phyloP scores from a whole-genome alignment of 1,140 invertebrate species.

The Leptoteleia sp. region DNA sequence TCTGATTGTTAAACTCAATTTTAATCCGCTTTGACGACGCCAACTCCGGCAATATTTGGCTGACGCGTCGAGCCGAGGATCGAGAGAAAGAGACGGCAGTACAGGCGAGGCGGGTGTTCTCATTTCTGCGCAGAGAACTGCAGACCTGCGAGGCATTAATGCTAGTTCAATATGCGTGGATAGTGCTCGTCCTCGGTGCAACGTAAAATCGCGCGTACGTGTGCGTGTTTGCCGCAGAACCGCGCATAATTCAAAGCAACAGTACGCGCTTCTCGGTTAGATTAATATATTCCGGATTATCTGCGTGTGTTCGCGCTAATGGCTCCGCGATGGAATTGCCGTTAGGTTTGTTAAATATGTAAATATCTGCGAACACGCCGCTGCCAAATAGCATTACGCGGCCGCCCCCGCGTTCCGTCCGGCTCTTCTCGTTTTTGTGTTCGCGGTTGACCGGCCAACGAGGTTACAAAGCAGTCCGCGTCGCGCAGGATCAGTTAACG shows the following conservation, averaged over 20 bases:
- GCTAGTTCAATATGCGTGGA: conserved; percentile 66
- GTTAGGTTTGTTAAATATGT: conserved; percentile 70
- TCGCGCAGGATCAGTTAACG: no score
- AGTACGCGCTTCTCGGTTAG: conserved; percentile 60
- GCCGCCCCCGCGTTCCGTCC: conserved; percentile 18
- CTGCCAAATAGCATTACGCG: conserved; percentile 46
- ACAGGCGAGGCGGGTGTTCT: conserved; percentile 19
- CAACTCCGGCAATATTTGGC: conserved; percentile 49
- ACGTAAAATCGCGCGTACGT: conserved; percentile 53
- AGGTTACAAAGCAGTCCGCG: conserved; percentile 46
- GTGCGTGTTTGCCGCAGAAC: conserved; percentile 50
- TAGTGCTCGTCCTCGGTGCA: conserved; percentile 55
- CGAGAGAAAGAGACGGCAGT: conserved; percentile 9
- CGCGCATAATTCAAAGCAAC: conserved; percentile 67
- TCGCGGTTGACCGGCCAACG: conserved; percentile 6
- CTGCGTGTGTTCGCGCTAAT: conserved; percentile 67
- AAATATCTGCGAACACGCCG: conserved; percentile 61
- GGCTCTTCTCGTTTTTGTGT: conserved; percentile 49
- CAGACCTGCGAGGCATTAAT: conserved; percentile 69
- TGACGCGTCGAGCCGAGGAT: conserved; percentile 9
- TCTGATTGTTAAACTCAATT: conserved; percentile 58
- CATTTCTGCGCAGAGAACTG: conserved; percentile 50
- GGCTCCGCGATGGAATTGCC: conserved; percentile 60
- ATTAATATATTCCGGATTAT: conserved; percentile 71
- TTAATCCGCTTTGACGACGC: conserved; percentile 57